Base-by-base conservation (phyloP, 2,797 vertebrate species). In the Sparidentex hasta region DNA sequence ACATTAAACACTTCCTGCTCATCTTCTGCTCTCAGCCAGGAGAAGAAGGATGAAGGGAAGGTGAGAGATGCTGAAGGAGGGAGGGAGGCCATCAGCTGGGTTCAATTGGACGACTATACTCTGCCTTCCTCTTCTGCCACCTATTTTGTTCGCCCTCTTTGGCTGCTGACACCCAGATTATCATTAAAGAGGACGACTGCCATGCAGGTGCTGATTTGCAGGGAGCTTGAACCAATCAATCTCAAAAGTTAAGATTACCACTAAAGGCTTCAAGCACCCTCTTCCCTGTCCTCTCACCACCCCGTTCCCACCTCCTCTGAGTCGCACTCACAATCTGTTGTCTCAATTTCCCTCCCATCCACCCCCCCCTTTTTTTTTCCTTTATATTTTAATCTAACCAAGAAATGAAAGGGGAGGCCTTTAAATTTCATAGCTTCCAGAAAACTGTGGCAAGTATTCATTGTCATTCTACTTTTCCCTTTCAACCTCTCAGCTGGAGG, bases 401-500 rank as follows among this genome's bases (percentile, higher is more conserved):
- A 96, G 87, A 84, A 94, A 96, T 95, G 96, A 86, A 85, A 71
- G 90, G 71, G 77, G 65, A 96, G 95, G 93, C 88, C 92, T 94
- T 96, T 94, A 96, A 94, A 96, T 95, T 95, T 93, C 94, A 94
- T 91, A 87, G 91, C 95, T 95, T 87, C 91, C 81, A 90, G 93
- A 95, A 96, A 97, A 95, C 92, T 94, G 91, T 81, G 90, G 90
- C 93, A 94, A 90, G 94, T 95, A 94, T 95, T 97, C 96, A 94
- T 93, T 86, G 87, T 93, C 56, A 90, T 84, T 92, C 85, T 67
- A 80, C 91, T 94, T 93, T 93, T 93, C 83, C 92, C 94, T 96
- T 95, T 96, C 95, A 95, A 89, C 92, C 91, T 95, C 96, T 90
- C 96, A 55, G 92, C 95, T 94, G 95, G 96, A 95, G 95, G 94